Evolutionary conservation across 2,888 invertebrate species (phyloP).

Genomic region (Entomobrya multifasciata): DNA sequence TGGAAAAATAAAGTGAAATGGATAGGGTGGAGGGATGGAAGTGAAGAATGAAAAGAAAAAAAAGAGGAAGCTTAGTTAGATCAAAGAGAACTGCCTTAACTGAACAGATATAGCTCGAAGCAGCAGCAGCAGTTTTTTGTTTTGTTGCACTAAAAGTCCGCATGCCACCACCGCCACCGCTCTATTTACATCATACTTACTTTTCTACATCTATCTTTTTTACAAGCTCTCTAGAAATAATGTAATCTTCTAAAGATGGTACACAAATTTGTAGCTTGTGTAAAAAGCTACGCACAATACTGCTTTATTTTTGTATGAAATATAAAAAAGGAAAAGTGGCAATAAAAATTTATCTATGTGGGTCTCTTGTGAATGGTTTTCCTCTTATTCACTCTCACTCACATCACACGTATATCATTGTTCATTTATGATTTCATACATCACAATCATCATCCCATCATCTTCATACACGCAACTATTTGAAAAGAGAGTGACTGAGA

Average conservation of each 20-base stretch:
- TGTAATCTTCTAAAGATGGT: not conserved
- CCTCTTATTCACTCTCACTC: not conserved
- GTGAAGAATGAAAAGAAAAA: not conserved
- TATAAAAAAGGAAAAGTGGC: not conserved
- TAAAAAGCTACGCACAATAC: not conserved
- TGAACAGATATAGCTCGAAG: not conserved
- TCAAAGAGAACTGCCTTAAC: not conserved
- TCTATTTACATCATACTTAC: not conserved
- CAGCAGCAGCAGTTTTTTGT: not conserved
- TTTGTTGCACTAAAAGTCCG: slow-evolving; percentile 2
- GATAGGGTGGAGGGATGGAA: slow-evolving; percentile 19
- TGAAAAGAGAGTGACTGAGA: not conserved
- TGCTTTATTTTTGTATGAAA: not conserved
- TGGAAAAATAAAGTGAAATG: slow-evolving; percentile 16
- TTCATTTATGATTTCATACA: slow-evolving; percentile 18
- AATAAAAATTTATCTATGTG: slow-evolving; percentile 26
- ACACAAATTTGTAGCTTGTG: not conserved
- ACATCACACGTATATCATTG: not conserved
- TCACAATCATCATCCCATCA: not conserved
- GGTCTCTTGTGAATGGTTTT: slow-evolving; percentile 28
- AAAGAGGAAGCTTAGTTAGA: not conserved
- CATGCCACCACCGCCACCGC: not conserved
- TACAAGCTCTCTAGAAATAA: not conserved
- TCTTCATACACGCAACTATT: not conserved
- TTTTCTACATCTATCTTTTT: too few relatives aligned